A percentile compares a stretch with the other conserved stretches of the same genome.
Evolutionary conservation across 2,113 vertebrate species (phyloP).

Genomic region (Hystrix brachyura): DNA sequence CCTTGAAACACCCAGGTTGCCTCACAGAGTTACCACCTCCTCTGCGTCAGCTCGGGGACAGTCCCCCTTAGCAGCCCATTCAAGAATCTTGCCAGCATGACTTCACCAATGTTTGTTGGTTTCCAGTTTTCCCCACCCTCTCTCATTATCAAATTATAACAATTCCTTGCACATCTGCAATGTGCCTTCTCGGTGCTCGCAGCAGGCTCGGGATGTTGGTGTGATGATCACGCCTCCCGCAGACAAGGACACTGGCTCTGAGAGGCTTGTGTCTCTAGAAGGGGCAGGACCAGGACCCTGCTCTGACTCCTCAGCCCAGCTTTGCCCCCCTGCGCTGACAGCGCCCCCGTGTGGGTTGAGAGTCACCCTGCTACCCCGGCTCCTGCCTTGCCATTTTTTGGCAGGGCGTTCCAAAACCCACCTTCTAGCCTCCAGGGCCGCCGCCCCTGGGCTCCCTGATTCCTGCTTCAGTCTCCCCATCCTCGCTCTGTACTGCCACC

Average conservation of each 20-base stretch:
- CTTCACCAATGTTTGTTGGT: background rate
- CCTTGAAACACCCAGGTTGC: background rate
- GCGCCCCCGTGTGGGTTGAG: background rate
- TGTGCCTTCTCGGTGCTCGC: background rate
- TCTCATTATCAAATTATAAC: background rate
- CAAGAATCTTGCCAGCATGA: background rate
- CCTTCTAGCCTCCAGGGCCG: background rate
- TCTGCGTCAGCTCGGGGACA: background rate
- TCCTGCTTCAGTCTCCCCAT: background rate
- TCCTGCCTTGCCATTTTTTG: background rate
- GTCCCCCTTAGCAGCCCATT: background rate
- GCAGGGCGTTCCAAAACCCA: background rate
- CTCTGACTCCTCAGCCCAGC: background rate
- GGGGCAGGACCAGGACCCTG: background rate
- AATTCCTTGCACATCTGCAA: fast-evolving
- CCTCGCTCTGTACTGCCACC: background rate
- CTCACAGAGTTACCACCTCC: background rate
- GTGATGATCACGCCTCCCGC: fast-evolving
- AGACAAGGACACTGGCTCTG: background rate
- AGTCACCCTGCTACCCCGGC: background rate
- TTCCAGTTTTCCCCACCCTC: background rate
- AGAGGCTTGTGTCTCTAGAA: background rate
- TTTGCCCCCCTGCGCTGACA: background rate
- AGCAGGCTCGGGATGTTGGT: background rate
- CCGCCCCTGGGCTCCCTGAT: too few relatives aligned